These are phyloP conservation scores for Pituophis catenifer DNA, from an alignment of 2,113 vertebrate species.

Conservation along the genomic window DNA sequence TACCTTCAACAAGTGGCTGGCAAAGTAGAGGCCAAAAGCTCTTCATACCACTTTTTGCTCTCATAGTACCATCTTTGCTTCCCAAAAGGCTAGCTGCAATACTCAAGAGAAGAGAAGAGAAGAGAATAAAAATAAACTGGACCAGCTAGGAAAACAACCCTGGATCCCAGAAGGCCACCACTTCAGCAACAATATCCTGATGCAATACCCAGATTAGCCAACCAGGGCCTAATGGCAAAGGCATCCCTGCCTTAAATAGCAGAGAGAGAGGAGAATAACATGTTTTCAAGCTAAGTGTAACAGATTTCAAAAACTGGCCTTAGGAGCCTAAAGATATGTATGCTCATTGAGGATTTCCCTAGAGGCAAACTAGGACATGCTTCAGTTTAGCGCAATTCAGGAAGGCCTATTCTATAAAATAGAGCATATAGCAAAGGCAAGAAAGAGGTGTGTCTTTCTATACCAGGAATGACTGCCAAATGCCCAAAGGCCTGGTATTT, in stretches of 20 bases:
- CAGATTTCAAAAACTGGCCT: not conserved
- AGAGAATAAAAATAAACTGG: slow-evolving; percentile 64
- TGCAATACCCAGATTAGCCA: slow-evolving; percentile 44
- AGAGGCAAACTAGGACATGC: accelerated
- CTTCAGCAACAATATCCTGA: slow-evolving; percentile 61
- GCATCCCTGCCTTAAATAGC: slow-evolving; percentile 31
- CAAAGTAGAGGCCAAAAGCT: slow-evolving; percentile 11
- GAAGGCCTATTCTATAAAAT: not conserved
- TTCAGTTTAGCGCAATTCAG: not conserved
- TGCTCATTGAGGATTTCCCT: not conserved
- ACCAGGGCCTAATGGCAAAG: slow-evolving; percentile 18
- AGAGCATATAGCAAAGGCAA: not conserved
- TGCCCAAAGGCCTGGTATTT: not conserved
- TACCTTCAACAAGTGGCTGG: accelerated
- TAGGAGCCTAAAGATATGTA: not conserved
- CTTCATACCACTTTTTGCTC: not conserved
- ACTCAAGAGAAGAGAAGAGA: slow-evolving; percentile 51
- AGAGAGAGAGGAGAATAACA: slow-evolving; percentile 17
- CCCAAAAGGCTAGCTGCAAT: slow-evolving; percentile 15
- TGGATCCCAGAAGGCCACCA: not conserved
- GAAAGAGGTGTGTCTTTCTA: not conserved
- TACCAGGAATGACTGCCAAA: not conserved
- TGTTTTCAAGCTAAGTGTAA: slow-evolving; percentile 26
- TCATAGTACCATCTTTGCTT: not conserved
- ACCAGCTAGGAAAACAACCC: slow-evolving; percentile 63